A percentile compares a stretch with the other conserved stretches of the same genome.
Conservation (phyloP, 1,140 invertebrate genomes). For the Ridgeia piscesae region DNA sequence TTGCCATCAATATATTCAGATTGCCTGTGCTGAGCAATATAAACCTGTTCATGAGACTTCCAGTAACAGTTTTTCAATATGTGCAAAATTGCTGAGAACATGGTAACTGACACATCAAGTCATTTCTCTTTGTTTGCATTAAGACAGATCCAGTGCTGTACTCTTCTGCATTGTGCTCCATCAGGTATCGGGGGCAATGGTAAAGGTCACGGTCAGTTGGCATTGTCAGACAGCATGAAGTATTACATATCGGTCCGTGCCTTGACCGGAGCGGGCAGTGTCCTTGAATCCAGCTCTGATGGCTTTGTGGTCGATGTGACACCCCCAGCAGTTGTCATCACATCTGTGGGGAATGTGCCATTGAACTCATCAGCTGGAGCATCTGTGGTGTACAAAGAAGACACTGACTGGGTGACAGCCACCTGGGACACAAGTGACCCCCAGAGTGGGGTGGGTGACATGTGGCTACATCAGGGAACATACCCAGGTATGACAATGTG, state of each 20-base stretch:
- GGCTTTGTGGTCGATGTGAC: neutral
- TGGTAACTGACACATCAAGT: no score
- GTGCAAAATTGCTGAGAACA: no score
- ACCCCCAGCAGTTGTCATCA: neutral
- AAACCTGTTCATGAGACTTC: no score
- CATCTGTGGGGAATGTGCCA: neutral
- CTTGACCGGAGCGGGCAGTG: neutral
- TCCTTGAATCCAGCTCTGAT: neutral
- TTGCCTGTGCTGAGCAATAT: no score
- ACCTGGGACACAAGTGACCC: neutral
- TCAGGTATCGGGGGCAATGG: neutral
- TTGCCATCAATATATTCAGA: no score
- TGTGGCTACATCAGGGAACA: no score
- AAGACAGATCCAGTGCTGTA: no score
- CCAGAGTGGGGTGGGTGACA: no score
- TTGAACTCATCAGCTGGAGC: neutral
- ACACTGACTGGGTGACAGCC: neutral
- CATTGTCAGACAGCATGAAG: neutral
- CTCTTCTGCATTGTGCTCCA: no score
- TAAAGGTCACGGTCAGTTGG: neutral
- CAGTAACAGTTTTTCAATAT: no score
- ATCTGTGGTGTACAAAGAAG: neutral
- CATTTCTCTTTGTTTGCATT: no score
- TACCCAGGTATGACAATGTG: no score
- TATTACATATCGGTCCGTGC: neutral